Conservation (phyloP, 2,888 invertebrate species). For the Sarcophaga carnaria region DNA sequence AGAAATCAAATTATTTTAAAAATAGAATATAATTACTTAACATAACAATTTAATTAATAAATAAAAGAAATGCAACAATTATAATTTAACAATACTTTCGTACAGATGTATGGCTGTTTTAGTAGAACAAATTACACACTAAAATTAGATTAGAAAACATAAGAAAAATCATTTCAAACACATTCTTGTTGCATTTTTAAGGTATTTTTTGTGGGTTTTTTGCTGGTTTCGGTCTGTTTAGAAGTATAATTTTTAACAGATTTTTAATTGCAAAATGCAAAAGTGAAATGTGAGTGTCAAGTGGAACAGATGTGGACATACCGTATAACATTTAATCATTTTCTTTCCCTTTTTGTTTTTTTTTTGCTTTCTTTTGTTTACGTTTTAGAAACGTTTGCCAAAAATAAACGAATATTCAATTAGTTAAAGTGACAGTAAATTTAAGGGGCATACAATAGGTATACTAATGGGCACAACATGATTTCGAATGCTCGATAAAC, state of each 20-base stretch:
- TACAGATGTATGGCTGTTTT: slow-evolving; percentile 21
- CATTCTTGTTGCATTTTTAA: slow-evolving; percentile 28
- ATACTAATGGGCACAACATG: no score
- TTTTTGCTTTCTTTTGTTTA: background rate
- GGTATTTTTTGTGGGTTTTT: slow-evolving; percentile 23
- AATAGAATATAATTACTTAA: slow-evolving; percentile 53
- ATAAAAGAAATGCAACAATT: background rate
- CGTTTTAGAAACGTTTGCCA: background rate
- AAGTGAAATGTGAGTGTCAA: slow-evolving; percentile 11
- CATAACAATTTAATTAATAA: background rate
- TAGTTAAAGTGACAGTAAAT: background rate
- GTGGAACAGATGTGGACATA: slow-evolving; percentile 49
- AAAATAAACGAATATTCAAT: background rate
- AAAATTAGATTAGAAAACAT: slow-evolving; percentile 20
- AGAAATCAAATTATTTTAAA: slow-evolving; percentile 36
- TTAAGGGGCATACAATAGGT: background rate
- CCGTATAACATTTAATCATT: background rate
- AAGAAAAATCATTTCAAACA: slow-evolving; percentile 22
- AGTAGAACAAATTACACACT: slow-evolving; percentile 6
- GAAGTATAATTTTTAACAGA: slow-evolving; percentile 7
- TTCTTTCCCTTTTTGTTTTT: background rate
- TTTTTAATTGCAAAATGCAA: slow-evolving; percentile 14
- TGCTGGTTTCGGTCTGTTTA: slow-evolving; percentile 20
- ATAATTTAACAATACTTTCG: slow-evolving; percentile 22
- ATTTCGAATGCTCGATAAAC: no score